Conservation (phyloP, 2,797 vertebrate species). For the Gorsachius magnificus region DNA sequence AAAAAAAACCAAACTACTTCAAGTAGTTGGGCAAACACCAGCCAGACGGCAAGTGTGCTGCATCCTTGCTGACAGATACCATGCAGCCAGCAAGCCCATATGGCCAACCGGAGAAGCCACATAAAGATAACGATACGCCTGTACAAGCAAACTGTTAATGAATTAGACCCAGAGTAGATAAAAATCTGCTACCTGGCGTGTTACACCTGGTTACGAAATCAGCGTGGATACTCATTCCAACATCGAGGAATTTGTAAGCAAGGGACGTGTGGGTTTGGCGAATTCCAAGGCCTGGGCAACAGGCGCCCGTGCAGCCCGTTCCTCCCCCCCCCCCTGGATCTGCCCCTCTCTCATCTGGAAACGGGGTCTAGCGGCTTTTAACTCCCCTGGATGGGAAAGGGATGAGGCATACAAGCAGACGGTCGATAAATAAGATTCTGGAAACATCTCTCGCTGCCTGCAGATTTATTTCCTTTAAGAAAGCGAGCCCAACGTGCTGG, state of each 20-base stretch:
- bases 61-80: conserved; percentile 27
- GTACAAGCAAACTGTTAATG: conserved; percentile 39
- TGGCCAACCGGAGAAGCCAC: conserved; percentile 25
- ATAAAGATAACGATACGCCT: not conserved
- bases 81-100: conserved; percentile 44
- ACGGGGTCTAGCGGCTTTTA: not conserved
- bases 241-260: not conserved
- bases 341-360: not conserved
- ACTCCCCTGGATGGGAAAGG: not conserved
- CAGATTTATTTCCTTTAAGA: not conserved
- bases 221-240: not conserved
- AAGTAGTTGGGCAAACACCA: not conserved
- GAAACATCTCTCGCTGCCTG: not conserved
- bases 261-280: not conserved
- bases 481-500: not conserved
- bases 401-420: not conserved
- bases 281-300: not conserved
- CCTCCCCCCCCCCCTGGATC: not conserved
- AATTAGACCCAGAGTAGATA: conserved; percentile 15
- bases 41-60: conserved; percentile 43
- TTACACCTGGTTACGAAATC: not conserved
- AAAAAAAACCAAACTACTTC: not conserved
- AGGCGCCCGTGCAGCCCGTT: not conserved
- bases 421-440: not conserved
- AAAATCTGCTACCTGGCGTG: conserved; percentile 38